Base-by-base conservation (phyloP, 1,140 invertebrate genomes). In the Drosophila arawakana region DNA sequence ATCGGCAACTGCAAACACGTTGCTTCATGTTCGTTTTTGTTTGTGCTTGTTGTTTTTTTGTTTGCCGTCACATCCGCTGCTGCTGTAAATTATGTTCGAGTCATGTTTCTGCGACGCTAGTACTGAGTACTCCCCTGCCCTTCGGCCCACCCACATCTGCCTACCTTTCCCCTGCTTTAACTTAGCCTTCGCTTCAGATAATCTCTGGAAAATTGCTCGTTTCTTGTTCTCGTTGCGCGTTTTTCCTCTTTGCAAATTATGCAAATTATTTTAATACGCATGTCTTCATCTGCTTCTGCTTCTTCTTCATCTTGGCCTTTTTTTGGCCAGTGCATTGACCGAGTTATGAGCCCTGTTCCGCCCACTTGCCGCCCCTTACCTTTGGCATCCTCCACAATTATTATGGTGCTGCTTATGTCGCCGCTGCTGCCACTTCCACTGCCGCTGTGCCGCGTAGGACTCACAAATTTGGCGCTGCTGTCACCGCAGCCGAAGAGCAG, bases 311-410 rank as follows among this genome's bases (percentile, higher is more conserved):
- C 25, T 30, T 5, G 25, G 4, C 6, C 21, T 57, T 62, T 78
- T 78, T 73, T 63, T 63, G 47, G 41, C 54, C n/a, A 68, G 74
- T 74, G 61, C 75, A 86, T 82, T 82, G 80, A 82, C 83, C 79
- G 61, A 69, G 39, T 50, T 75, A n/a, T 54, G 21, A 13, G 35
- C 35, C n/a, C 11, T 43, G 35, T 49, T 18, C 57, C 21, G 11
- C 59, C 30, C 15, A 34, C 11, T 0, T 13, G 34, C 4, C 11
- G 1, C 18, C 25, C 37, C 75, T 81, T 91, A 92, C 91, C 91
- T 89, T 92, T 92, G 49, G 91, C 91, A 83, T 92, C 91, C 70
- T 92, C 91, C 59, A 92, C 91, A 52, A 92, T 84, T 35, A 92
- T 92, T 52, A 92, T 92, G 15, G 89, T 92, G 72, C 91, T 92